These are phyloP conservation scores for Sphyrna mokarran DNA, from an alignment of 2,113 vertebrate species.

Conservation along the genomic window DNA sequence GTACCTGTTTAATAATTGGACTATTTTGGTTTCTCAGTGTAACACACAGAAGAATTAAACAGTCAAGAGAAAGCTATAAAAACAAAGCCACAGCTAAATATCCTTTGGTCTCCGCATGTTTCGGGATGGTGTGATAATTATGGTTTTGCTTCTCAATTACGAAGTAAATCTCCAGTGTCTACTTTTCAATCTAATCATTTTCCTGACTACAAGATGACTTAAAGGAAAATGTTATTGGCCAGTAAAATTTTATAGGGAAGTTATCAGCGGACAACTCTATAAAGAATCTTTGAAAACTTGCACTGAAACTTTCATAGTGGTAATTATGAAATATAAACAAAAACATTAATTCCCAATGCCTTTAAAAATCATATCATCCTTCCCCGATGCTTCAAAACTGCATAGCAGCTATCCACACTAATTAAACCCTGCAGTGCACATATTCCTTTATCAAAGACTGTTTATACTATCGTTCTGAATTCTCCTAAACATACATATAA, in stretches of 20 bases:
- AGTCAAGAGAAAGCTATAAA: not conserved
- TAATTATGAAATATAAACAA: conserved; percentile 5
- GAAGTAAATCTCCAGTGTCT: not conserved
- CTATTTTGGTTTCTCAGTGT: not conserved
- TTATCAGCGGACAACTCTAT: not conserved
- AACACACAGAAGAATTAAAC: not conserved
- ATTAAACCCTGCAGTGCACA: conserved; percentile 35
- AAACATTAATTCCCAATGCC: not conserved
- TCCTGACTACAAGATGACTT: not conserved
- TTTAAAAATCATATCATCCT: conserved; percentile 23
- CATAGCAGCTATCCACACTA: not conserved
- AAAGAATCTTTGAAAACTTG: not conserved
- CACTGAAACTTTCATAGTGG: conserved; percentile 3
- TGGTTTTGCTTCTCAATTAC: not conserved
- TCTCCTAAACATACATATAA: conserved; percentile 36
- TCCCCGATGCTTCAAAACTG: conserved; percentile 1
- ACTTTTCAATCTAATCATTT: not conserved
- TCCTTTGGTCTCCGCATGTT: not conserved
- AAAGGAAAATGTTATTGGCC: not conserved
- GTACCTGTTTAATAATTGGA: not conserved
- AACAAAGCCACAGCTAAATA: not conserved
- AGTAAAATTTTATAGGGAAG: not conserved
- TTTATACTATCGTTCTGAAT: conserved; percentile 27
- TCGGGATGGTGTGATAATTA: not conserved
- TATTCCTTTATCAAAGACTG: conserved; percentile 37